phyloP scores from a whole-genome alignment of 1,140 invertebrate species.

The Chionoecetes opilio region DNA sequence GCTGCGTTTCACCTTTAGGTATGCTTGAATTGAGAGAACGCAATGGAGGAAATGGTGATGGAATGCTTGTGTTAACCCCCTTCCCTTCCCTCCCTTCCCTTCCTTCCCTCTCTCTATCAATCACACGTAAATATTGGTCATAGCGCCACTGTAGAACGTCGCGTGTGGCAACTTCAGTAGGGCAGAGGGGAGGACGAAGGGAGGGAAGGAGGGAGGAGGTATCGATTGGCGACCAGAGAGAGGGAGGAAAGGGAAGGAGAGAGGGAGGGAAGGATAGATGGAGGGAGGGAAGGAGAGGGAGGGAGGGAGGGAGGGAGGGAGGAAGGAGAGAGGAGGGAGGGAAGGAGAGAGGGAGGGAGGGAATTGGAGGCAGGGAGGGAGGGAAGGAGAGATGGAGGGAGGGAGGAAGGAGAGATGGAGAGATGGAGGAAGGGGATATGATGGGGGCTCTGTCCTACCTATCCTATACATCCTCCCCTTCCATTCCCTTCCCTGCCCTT shows the following conservation, averaged over 20 bases:
- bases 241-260: background rate
- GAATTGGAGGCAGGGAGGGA: background rate
- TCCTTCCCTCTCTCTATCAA: background rate
- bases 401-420: background rate
- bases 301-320: slow-evolving; percentile 10
- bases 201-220: background rate
- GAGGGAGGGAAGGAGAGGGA: slow-evolving; percentile 23
- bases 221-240: background rate
- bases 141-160: background rate
- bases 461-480: background rate
- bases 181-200: background rate
- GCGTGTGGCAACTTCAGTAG: background rate
- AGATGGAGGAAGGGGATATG: background rate
- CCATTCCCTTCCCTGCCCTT: background rate
- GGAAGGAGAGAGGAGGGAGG: background rate
- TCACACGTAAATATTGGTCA: background rate
- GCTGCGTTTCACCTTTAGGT: background rate
- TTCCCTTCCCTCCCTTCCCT: background rate
- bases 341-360: background rate
- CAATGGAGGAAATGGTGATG: background rate
- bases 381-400: background rate
- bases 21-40: background rate
- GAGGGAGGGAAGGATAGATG: background rate
- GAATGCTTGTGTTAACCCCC: background rate
- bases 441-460: background rate